phyloP scores from a whole-genome alignment of 2,888 invertebrate genomes.

The Limnephilus marmoratus region DNA sequence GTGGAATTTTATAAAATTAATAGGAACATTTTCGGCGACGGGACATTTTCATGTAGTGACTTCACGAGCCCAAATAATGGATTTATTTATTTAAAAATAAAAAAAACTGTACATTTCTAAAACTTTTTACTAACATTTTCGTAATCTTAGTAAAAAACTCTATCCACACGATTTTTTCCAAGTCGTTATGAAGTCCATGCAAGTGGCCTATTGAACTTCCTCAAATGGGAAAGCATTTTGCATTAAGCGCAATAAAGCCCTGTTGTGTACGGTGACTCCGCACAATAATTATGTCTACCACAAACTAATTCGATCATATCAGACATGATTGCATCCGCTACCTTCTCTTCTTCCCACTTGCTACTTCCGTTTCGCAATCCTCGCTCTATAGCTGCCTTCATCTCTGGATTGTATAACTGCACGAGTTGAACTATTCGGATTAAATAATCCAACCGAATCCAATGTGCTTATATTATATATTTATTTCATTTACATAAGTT shows the following conservation, averaged over 20 bases:
- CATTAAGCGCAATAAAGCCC: background rate
- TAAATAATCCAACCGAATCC: background rate
- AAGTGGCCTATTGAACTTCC: background rate
- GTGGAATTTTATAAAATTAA: no score
- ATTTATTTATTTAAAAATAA: no score
- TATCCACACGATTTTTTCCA: no score
- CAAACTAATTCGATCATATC: constrained; percentile 54
- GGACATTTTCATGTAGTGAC: no score
- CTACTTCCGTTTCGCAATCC: background rate
- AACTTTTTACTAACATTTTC: no score
- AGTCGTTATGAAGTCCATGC: no score
- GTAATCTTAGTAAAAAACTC: no score
- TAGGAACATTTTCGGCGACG: no score
- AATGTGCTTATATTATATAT: background rate
- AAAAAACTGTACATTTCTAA: no score
- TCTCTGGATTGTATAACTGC: background rate
- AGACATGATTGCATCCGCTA: constrained; percentile 44
- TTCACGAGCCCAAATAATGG: no score
- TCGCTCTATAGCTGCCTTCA: background rate
- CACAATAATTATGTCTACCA: constrained; percentile 43
- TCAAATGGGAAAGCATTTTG: constrained; percentile 15
- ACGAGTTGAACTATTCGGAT: background rate
- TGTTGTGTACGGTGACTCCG: constrained; percentile 32
- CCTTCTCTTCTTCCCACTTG: background rate
- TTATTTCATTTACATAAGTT: no score